Evolutionary conservation across 2,797 vertebrate species (phyloP).

Genomic region (Arrhamphus sclerolepis): DNA sequence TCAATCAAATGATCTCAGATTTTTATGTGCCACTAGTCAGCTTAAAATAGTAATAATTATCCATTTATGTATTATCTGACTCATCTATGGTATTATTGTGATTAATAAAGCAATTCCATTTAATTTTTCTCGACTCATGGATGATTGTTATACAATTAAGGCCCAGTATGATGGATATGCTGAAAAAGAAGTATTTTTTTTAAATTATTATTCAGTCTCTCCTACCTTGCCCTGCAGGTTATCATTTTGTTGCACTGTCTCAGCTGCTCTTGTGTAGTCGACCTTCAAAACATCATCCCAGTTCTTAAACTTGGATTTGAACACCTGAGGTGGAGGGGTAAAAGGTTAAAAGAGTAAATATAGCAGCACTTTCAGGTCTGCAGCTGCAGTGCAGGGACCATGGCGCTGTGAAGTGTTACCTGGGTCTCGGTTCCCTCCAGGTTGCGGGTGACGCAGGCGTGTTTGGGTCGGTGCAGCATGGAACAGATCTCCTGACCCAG

Average conservation of each 20-base stretch:
- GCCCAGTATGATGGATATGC: too few species aligned
- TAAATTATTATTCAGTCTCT: too few species aligned
- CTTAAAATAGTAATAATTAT: too few species aligned
- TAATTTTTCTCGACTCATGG: too few species aligned
- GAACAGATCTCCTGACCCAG: constrained; percentile 95
- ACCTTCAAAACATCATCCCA: constrained; percentile 97
- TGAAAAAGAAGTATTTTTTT: too few species aligned
- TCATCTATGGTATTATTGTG: too few species aligned
- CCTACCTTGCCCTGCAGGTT: constrained; percentile 87
- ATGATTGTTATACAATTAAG: too few species aligned
- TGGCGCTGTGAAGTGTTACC: constrained; percentile 69
- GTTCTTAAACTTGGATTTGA: constrained; percentile 98
- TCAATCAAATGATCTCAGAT: neutral
- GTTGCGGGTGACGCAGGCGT: constrained; percentile 91
- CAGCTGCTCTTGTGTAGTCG: constrained; percentile 94
- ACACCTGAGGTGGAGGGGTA: constrained; percentile 83
- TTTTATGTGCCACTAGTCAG: too few species aligned
- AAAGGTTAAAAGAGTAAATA: too few species aligned
- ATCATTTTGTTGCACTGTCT: constrained; percentile 83
- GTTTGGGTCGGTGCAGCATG: constrained; percentile 96
- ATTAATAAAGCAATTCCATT: too few species aligned
- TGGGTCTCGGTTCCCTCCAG: constrained; percentile 95
- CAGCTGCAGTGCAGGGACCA: neutral
- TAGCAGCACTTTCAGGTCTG: neutral
- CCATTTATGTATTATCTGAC: too few species aligned